Conservation (phyloP, 2,113 vertebrate genomes). For the Tyto alba region DNA sequence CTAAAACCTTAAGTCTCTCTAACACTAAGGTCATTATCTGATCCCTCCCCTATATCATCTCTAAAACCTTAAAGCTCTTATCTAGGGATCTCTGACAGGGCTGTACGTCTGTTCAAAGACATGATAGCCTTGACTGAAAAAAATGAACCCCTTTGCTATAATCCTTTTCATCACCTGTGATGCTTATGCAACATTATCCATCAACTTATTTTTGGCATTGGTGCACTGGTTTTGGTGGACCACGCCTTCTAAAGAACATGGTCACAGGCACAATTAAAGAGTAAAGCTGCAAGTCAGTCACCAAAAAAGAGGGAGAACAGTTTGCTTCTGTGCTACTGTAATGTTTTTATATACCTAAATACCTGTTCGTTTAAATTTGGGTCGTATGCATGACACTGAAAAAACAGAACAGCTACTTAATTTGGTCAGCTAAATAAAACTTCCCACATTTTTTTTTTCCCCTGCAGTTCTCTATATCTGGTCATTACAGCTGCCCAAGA, state of each 20-base stretch:
- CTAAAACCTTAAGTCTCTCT: conserved; percentile 5
- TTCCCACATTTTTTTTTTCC: not conserved
- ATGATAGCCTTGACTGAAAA: not conserved
- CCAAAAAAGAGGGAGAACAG: not conserved
- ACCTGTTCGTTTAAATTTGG: not conserved
- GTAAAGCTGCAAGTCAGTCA: not conserved
- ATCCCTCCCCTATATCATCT: not conserved
- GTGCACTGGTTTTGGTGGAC: not conserved
- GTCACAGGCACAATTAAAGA: not conserved
- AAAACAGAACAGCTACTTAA: not conserved
- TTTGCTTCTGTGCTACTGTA: not conserved
- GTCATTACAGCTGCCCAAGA: not conserved
- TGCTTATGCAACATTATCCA: not conserved
- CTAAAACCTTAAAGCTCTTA: not conserved
- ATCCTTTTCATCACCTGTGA: not conserved
- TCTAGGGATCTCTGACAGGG: not conserved
- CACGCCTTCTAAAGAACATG: not conserved
- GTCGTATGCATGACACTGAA: no score
- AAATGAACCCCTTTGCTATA: not conserved
- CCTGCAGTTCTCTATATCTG: not conserved
- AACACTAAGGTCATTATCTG: not conserved
- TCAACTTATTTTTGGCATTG: not conserved
- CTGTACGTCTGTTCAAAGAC: not conserved
- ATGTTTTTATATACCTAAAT: not conserved
- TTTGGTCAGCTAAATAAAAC: not conserved